Evolutionary conservation across 2,797 vertebrate species (phyloP), one percentile per base, ranked within the genome.

Genomic region (Sebastiscus albofasciatus): DNA sequence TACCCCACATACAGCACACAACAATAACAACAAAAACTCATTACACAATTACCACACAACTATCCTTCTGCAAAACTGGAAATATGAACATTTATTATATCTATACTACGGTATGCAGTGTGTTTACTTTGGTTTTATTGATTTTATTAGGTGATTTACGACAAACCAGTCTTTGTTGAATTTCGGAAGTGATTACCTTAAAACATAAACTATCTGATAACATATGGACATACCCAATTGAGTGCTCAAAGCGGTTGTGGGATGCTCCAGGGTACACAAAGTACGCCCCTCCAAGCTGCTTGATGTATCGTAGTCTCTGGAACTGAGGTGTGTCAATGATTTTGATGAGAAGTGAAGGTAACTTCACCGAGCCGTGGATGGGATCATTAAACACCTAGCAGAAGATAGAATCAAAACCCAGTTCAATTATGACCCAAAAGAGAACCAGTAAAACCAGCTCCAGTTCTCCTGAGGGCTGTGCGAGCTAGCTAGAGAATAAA

Each of bases 251-350:
- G 31, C 96, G 95, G 89, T 96, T 96, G 88, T 96, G 96, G 1
- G 92, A 94, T 0, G 96, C 96, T 56, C 96, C 96, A 0, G 96
- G 96, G 36, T 95, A 96, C 16, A 96, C 96, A 33, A 90, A 92
- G 85, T 96, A 96, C 0, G 83, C 59, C 6, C 88, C 96, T 6
- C 96, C 96, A 1, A 96, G 92, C 87, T 96, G 96, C 62, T 96
- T 96, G 81, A 96, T 88, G 91, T 94, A 52, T 13, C 96, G 88
- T 0, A 96, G 90, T 77, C 96, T 91, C 79, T 96, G 96, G 84
- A 96, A 96, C 89, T 96, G 96, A 27, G 97, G 98, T 0, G 98
- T 99, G 94, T 99, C 98, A 0, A 99, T 97, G 93, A 99, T 97
- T 13, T 59, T 88, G 68, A 99, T 80, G 2, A 99, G 96, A 20